Base-by-base conservation (phyloP, 2,797 vertebrate species). In the Vespertilio murinus region DNA sequence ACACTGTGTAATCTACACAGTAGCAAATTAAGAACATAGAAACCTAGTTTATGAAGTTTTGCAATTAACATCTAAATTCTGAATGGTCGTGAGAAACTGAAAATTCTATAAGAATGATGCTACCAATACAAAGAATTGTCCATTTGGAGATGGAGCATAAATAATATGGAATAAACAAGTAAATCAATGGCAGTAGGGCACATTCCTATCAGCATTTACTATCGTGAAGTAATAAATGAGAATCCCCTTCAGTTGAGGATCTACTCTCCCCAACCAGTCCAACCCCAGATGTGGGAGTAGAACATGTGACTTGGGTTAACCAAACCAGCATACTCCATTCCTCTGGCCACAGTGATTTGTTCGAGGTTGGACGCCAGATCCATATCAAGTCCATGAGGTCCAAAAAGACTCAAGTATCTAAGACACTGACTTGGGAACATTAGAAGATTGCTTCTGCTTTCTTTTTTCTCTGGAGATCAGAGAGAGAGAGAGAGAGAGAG, bases 1-100 rank as follows among this genome's bases (percentile, higher is more conserved):
- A 79, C 33, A 59, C 8, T 67, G 40, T 67, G 1, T 13, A 8
- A 49, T 54, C 30, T 49, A 8, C 18, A 49, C 11, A n/a, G 28
- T 2, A 95, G 49, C 38, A 92, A 90, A 83, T 88, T 59, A 79
- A 89, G 13, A 81, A 64, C 54, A 80, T 0, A 86, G 69, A 94
- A 84, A 59, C 3, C 40, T 70, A 67, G 71, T 38, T 92, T 78
- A 67, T 35, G n/a, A 56, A 61, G 30, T 56, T 79, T 82, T 94
- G 23, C 64, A 93, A 3, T 83, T 65, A 54, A 86, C 59, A 17
- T 77, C 69, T 81, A 83, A 75, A 83, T 88, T 90, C 42, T 52
- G 8, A 54, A 25, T 74, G 70, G 35, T 79, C 52, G 67, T 22
- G 25, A 82, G 4, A 85, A 8, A 67, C 20, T 54, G 18, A 86